Evolutionary conservation across 2,888 invertebrate species (phyloP), one percentile per base, ranked within the genome.

Genomic region (Chymomyza procnemis): DNA sequence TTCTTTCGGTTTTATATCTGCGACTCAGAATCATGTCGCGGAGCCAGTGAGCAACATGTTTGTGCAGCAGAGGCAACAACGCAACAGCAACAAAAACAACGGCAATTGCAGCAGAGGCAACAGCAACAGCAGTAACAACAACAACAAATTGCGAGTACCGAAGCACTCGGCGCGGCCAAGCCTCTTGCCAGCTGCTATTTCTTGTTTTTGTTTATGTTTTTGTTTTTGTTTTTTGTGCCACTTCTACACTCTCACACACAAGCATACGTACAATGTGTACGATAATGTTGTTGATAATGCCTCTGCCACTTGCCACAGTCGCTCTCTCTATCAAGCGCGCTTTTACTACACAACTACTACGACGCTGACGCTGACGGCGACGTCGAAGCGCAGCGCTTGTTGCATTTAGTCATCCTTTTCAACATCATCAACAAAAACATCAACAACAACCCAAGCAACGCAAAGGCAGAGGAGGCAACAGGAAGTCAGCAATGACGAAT

Each of bases 1-100:
- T 46, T 41, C 69, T 48, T 72, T 73, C 61, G 69, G 68, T 77
- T 72, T 79, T 74, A 72, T 81, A 81, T 81, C 81, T 83, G 79
- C 79, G 79, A 73, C 77, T 84, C 77, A 76, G 84, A 84, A 81
- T 81, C 81, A 81, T 84, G 81, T 81, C 84, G 84, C 81, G 81
- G 72, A 80, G 78, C 85, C 79, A 85, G 80, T 80, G 80, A 85
- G 83, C 83, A 85, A 84, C 83, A 85, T 84, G 83, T 80, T 85
- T 79, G 79, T 79, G 72, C 79, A 66, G 69, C 73, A 54, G 61
- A 52, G 46, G 26, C 61, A 61, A 30, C 57, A 54, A 8, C 54
- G 26, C 57, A 58, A 14, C 57, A 9, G 4, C 57, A 59, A 12
- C 59, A 34, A 19, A 62, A 67, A 41, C 64, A 71, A 52, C 66